phyloP scores from a whole-genome alignment of 2,888 invertebrate genomes.

The Blastobasis adustella region DNA sequence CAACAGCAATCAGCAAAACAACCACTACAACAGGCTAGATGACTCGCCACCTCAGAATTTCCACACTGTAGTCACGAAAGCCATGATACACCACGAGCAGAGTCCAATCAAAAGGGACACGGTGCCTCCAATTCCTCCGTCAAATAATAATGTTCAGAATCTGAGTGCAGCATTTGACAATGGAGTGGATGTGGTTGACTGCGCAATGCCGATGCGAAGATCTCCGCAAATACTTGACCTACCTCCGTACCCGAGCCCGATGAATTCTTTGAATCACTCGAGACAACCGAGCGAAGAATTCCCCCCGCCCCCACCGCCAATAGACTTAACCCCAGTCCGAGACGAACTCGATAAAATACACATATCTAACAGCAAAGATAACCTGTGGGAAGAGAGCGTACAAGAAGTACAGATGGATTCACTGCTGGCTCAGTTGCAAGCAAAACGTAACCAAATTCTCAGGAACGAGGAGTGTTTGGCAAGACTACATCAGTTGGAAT shows the following conservation, averaged over 20 bases:
- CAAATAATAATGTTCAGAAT: conserved; percentile 53
- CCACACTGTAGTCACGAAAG: conserved; percentile 86
- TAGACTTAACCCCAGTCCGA: conserved; percentile 79
- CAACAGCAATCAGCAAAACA: not conserved
- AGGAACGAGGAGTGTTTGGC: conserved; percentile 52
- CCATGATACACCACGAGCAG: conserved; percentile 90
- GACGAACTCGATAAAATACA: conserved; percentile 74
- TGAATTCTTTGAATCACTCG: conserved; percentile 85
- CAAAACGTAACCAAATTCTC: conserved; percentile 77
- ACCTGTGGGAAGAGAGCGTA: conserved; percentile 37
- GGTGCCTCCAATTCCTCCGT: conserved; percentile 34
- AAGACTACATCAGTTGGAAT: conserved; percentile 42
- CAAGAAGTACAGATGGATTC: conserved; percentile 54
- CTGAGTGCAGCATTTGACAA: conserved; percentile 57
- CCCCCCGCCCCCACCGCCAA: conserved; percentile 89
- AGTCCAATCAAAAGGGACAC: conserved; percentile 76
- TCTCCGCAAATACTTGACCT: conserved; percentile 74
- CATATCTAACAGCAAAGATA: conserved; percentile 24
- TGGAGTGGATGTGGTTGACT: conserved; percentile 79
- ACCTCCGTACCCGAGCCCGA: conserved; percentile 88
- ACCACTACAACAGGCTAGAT: conserved; percentile 45
- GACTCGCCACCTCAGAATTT: conserved; percentile 67
- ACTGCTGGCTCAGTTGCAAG: conserved; percentile 78
- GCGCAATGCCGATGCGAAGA: conserved; percentile 54
- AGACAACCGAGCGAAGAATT: conserved; percentile 92